Conservation (phyloP, 1,140 invertebrate genomes). For the Aphelinus atriplicis region DNA sequence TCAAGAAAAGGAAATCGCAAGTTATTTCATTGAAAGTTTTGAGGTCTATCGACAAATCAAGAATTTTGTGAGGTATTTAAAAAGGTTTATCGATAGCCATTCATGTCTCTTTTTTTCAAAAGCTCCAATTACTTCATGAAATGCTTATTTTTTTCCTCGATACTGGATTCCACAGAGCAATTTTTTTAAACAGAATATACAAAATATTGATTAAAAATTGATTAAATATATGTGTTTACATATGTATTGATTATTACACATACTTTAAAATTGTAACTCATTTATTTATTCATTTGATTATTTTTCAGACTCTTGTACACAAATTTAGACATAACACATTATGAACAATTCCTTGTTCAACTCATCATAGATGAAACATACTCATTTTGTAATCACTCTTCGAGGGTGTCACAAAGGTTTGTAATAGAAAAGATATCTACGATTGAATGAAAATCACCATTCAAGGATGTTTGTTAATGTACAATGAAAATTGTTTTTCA, state of each 20-base stretch:
- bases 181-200: too few relatives aligned
- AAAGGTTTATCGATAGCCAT: not conserved
- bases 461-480: too few relatives aligned
- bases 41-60: constrained; percentile 60
- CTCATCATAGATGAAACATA: constrained; percentile 47
- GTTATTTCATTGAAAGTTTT: constrained; percentile 55
- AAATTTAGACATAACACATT: constrained; percentile 53
- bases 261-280: too few relatives aligned
- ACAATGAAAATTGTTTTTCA: constrained; percentile 17
- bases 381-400: constrained; percentile 18
- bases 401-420: constrained; percentile 36
- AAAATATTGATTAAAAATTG: too few relatives aligned
- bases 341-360: constrained; percentile 54
- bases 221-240: too few relatives aligned
- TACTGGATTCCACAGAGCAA: too few relatives aligned
- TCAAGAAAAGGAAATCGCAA: constrained; percentile 53
- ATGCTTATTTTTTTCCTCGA: too few relatives aligned
- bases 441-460: too few relatives aligned
- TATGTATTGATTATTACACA: too few relatives aligned
- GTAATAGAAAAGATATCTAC: constrained; percentile 41
- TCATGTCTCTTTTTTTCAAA: too few relatives aligned
- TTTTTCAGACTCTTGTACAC: constrained; percentile 59
- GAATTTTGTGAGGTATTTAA: constrained; percentile 59
- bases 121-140: too few relatives aligned
- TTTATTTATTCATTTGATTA: too few relatives aligned